phyloP scores from a whole-genome alignment of 2,797 vertebrate species.

The Tadarida brasiliensis region DNA sequence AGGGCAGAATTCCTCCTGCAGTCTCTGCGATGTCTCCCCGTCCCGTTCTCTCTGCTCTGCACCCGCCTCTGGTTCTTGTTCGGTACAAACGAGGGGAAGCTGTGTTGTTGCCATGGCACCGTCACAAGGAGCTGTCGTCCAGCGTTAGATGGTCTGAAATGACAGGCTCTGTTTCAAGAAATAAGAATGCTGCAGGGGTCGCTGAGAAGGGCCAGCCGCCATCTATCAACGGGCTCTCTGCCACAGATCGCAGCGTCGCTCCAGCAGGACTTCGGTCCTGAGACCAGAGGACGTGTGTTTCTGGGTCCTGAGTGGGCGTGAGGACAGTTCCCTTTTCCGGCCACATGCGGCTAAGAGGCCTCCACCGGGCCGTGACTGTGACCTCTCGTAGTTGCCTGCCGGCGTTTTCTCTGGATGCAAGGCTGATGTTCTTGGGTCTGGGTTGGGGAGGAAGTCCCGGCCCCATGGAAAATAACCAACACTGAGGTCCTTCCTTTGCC shows the following conservation, averaged over 20 bases:
- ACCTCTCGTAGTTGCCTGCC: background rate
- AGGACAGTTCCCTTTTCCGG: background rate
- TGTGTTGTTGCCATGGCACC: conserved; percentile 65
- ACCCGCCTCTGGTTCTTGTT: conserved; percentile 15
- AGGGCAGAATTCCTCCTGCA: background rate
- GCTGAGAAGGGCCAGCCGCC: background rate
- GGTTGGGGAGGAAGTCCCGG: too few species aligned
- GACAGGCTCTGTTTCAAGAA: conserved; percentile 55
- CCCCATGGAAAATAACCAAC: background rate
- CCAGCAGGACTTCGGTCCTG: background rate
- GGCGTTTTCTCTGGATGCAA: too few species aligned
- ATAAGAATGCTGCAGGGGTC: background rate
- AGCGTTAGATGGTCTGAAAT: conserved; percentile 61
- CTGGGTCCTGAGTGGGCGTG: background rate
- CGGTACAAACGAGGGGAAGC: background rate
- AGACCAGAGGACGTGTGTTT: background rate
- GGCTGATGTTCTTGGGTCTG: too few species aligned
- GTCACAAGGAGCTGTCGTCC: conserved; percentile 49
- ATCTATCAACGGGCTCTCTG: background rate
- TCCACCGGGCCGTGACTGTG: background rate
- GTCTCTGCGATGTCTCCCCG: background rate
- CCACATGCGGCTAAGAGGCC: background rate
- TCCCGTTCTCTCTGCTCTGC: background rate
- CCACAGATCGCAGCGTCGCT: background rate
- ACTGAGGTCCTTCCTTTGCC: background rate